These are phyloP conservation scores for Pterocles orientalis DNA, from an alignment of 2,113 vertebrate genomes.

Conservation along the genomic window DNA sequence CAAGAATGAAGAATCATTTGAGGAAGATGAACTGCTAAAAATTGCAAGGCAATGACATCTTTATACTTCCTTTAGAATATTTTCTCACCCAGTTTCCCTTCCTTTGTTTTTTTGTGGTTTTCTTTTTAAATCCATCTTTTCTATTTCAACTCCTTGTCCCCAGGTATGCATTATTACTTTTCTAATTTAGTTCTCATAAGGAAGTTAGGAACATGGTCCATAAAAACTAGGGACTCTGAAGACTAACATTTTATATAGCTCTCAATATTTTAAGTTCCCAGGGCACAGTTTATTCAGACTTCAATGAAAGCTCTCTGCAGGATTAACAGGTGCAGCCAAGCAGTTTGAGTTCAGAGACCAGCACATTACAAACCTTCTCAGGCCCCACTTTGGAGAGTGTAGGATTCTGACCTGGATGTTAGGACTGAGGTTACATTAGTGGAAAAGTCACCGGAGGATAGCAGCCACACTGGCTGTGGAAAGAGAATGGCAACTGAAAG, in stretches of 20 bases:
- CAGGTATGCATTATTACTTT: not conserved
- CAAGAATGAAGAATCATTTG: not conserved
- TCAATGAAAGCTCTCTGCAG: not conserved
- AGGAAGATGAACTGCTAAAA: constrained; percentile 20
- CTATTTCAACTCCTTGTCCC: not conserved
- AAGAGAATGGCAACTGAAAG: constrained; percentile 14
- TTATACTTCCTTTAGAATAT: not conserved
- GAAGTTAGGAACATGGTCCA: not conserved
- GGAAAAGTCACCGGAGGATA: not conserved
- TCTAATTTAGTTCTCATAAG: not conserved
- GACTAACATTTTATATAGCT: not conserved
- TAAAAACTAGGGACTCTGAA: not conserved
- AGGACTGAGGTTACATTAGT: constrained; percentile 1
- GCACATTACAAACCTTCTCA: constrained; percentile 16
- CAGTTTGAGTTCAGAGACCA: constrained; percentile 59
- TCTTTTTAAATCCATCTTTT: not conserved
- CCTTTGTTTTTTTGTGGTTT: not conserved
- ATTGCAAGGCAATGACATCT: not conserved
- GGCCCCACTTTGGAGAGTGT: constrained; percentile 21
- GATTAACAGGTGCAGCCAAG: not conserved
- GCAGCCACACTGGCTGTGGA: constrained; percentile 17
- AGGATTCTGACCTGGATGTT: not conserved
- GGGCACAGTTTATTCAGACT: not conserved
- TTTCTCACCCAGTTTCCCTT: not conserved
- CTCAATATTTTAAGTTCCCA: not conserved